phyloP scores from a whole-genome alignment of 1,140 invertebrate species.

The Neelides sp. region DNA sequence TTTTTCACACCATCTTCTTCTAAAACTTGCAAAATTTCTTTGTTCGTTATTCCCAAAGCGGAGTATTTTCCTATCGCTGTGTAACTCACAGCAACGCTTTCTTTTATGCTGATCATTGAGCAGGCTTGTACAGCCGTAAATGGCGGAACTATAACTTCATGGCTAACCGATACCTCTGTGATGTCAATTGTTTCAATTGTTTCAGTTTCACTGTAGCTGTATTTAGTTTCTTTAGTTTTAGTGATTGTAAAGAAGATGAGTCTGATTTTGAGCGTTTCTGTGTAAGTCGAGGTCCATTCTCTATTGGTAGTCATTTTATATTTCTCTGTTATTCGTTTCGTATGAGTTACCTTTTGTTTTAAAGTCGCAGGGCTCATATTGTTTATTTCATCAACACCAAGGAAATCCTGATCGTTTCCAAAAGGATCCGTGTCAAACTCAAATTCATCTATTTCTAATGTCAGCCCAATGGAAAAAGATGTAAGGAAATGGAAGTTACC shows the following conservation, averaged over 20 bases:
- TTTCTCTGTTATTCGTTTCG: neutral
- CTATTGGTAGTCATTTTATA: neutral
- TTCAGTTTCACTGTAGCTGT: neutral
- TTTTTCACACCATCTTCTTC: too few species aligned
- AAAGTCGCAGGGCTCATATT: neutral
- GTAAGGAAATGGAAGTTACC: neutral
- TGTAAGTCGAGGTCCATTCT: slow-evolving; percentile 5
- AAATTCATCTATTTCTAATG: slow-evolving; percentile 1
- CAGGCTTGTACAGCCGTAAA: slow-evolving; percentile 8
- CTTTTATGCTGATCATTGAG: neutral
- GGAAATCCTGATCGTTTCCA: neutral
- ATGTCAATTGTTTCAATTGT: neutral
- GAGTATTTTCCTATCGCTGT: neutral
- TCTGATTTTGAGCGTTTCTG: neutral
- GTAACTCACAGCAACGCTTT: neutral
- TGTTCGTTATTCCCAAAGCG: neutral
- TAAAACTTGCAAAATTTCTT: too few species aligned
- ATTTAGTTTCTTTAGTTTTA: neutral
- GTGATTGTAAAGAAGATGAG: neutral
- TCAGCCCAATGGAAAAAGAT: slow-evolving; percentile 1
- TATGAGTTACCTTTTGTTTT: neutral
- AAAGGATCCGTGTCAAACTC: slow-evolving; percentile 2
- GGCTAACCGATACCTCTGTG: neutral
- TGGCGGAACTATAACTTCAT: slow-evolving; percentile 7
- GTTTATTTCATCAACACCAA: slow-evolving; percentile 6